Conservation (phyloP, 23 tunicate genomes). For the Pegea sp. region DNA sequence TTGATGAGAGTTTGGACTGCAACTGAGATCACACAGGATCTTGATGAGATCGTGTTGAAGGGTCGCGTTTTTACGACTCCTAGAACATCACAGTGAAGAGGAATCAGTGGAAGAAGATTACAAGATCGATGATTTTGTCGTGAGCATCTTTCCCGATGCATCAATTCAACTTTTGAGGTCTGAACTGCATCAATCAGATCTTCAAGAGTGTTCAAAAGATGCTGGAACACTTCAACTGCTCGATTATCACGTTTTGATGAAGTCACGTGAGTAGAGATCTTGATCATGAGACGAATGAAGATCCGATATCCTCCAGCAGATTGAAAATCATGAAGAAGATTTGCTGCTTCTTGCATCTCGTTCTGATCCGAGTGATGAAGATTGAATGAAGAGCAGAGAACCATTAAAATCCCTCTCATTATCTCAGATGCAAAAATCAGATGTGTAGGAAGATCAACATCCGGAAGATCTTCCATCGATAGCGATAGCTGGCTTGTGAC, state of each 20-base stretch:
- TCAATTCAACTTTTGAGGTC: conserved; percentile 32
- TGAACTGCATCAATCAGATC: conserved; percentile 13
- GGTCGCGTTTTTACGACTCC: conserved; percentile 5
- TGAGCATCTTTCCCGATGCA: conserved; percentile 49
- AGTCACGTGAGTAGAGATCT: conserved; percentile 1
- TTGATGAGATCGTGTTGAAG: too few species aligned
- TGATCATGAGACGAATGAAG: conserved; percentile 10
- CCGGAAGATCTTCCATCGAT: neutral
- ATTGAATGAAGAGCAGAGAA: conserved; percentile 10
- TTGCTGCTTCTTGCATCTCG: conserved; percentile 22
- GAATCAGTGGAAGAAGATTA: conserved; percentile 16
- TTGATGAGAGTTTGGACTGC: conserved; percentile 26
- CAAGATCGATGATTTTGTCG: conserved; percentile 43
- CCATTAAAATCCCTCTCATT: conserved; percentile 10
- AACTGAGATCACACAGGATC: conserved; percentile 19
- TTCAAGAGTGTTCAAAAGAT: conserved; percentile 8
- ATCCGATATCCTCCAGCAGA: conserved; percentile 26
- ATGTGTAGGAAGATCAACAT: conserved; percentile 4
- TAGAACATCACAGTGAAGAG: conserved; percentile 35
- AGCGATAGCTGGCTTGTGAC: too few species aligned
- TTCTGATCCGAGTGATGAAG: conserved; percentile 2
- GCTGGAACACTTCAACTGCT: conserved; percentile 1
- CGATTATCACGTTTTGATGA: conserved; percentile 1
- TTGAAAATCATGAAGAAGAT: conserved; percentile 59
- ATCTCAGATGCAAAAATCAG: conserved; percentile 16